A percentile compares a stretch with the other conserved stretches of the same genome.
These are phyloP conservation scores for Hydractinia symbiolongicarpus DNA, from an alignment of 30 jellyfish, hydroid and myxozoan genomes.

Conservation along the genomic window DNA sequence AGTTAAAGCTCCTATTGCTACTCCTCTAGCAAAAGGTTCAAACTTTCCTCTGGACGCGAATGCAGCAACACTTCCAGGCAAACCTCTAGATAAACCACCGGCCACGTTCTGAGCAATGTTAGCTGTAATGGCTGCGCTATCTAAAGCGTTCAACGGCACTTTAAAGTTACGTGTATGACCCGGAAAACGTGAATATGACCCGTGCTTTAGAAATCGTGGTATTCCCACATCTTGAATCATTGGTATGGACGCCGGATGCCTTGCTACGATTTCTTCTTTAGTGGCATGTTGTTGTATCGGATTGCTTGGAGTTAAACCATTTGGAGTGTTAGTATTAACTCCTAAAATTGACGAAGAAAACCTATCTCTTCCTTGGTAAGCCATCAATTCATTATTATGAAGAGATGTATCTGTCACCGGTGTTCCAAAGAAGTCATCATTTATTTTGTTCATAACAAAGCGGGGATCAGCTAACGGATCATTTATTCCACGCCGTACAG, in stretches of 20 bases:
- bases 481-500: constrained; percentile 84
- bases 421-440: constrained; percentile 86
- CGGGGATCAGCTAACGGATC: constrained; percentile 91
- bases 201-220: too few relatives aligned
- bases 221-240: neutral
- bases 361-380: constrained; percentile 46
- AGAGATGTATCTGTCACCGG: constrained; percentile 48
- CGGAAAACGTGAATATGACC: too few relatives aligned
- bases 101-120: neutral
- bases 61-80: constrained; percentile 27
- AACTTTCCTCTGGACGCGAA: constrained; percentile 4
- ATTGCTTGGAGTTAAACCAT: constrained; percentile 24
- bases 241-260: constrained; percentile 2
- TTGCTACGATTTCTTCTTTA: constrained; percentile 58
- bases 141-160: neutral
- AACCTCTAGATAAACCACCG: constrained; percentile 1
- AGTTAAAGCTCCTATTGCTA: neutral
- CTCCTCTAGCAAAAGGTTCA: neutral
- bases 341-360: neutral
- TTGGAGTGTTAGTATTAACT: neutral
- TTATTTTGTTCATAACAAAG: constrained; percentile 79
- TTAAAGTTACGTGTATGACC: neutral
- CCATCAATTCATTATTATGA: constrained; percentile 73
- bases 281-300: constrained; percentile 51
- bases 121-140: neutral